phyloP scores from a whole-genome alignment of 2,113 vertebrate species.

The Entomyzon cyanotis region DNA sequence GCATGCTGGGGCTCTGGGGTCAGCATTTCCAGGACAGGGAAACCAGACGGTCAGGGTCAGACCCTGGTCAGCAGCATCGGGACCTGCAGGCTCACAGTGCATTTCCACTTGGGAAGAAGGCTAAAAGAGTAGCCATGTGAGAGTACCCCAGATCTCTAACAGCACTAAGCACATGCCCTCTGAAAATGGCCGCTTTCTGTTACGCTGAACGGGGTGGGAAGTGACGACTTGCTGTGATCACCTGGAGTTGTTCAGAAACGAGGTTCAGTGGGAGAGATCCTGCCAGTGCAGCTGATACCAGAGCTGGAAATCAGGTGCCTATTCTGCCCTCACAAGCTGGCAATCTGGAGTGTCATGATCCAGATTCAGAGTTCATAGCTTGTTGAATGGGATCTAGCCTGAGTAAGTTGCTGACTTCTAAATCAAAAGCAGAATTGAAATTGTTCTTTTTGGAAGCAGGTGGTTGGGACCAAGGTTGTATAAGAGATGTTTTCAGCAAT shows the following conservation, averaged over 20 bases:
- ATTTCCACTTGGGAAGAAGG: background rate
- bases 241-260: background rate
- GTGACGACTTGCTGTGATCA: background rate
- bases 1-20: background rate
- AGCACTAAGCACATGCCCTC: background rate
- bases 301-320: background rate
- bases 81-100: fast-evolving
- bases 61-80: background rate
- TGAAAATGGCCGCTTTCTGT: background rate
- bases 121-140: background rate
- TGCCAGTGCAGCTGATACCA: background rate
- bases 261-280: background rate
- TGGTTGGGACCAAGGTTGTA: background rate
- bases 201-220: fast-evolving
- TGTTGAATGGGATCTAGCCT: background rate
- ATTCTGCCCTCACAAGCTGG: background rate
- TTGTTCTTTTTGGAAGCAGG: background rate
- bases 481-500: slow-evolving; percentile 15
- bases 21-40: background rate
- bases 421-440: background rate
- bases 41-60: fast-evolving
- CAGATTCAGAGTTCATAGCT: background rate
- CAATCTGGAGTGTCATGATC: background rate
- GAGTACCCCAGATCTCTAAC: background rate
- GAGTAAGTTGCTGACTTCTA: background rate